Conservation (phyloP, 2,888 invertebrate species). For the Formica aserva region DNA sequence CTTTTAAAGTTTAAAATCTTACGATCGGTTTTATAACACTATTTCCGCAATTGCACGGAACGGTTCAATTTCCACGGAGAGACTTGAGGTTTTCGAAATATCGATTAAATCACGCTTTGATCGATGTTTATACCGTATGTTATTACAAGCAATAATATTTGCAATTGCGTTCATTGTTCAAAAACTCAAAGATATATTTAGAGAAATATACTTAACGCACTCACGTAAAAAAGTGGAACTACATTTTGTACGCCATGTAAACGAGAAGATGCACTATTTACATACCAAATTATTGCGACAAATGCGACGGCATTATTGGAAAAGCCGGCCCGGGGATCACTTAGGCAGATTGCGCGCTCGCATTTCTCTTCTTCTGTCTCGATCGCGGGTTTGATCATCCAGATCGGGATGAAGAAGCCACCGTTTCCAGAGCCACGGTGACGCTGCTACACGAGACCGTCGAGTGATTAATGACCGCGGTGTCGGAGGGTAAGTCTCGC, state of each 20-base stretch:
- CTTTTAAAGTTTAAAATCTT: slow-evolving; percentile 18
- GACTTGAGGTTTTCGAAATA: background rate
- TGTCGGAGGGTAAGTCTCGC: slow-evolving; percentile 79
- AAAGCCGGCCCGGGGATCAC: slow-evolving; percentile 68
- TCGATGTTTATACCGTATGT: background rate
- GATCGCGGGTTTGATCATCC: slow-evolving; percentile 60
- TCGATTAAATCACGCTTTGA: background rate
- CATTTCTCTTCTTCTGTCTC: slow-evolving; percentile 67
- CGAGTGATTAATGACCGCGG: slow-evolving; percentile 83
- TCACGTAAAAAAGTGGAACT: background rate
- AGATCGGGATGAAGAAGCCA: slow-evolving; percentile 70
- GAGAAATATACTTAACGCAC: background rate
- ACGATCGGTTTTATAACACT: slow-evolving; percentile 37
- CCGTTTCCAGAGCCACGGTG: slow-evolving; percentile 69
- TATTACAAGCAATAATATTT: background rate
- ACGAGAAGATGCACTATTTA: slow-evolving; percentile 1
- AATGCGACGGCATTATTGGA: slow-evolving; percentile 18
- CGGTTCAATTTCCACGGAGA: background rate
- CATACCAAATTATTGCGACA: slow-evolving; percentile 47
- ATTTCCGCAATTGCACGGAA: slow-evolving; percentile 16
- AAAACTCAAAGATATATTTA: slow-evolving; percentile 18
- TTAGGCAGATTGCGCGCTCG: slow-evolving; percentile 82
- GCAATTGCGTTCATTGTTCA: background rate
- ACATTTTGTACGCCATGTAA: slow-evolving; percentile 13
- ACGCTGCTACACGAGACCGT: slow-evolving; percentile 70